These are phyloP conservation scores for Galleria mellonella DNA, from an alignment of 1,140 invertebrate genomes.

Conservation along the genomic window DNA sequence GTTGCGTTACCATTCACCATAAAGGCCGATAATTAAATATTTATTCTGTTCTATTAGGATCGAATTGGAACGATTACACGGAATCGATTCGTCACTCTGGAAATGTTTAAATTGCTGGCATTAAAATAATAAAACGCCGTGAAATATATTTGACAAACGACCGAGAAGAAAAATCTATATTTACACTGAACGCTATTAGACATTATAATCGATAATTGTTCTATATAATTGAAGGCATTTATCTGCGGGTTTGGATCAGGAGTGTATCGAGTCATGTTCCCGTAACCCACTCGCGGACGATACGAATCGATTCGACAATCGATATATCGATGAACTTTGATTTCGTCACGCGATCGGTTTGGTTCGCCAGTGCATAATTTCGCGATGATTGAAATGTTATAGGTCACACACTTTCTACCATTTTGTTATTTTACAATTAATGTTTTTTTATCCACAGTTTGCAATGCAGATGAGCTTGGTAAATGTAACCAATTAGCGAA, in stretches of 20 bases:
- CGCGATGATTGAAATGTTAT: no score
- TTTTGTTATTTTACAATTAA: no score
- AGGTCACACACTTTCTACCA: no score
- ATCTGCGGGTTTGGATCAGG: constrained; percentile 30
- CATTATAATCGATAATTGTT: constrained; percentile 54
- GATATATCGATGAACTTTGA: constrained; percentile 7
- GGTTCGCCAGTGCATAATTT: background rate
- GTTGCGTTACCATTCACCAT: constrained; percentile 63
- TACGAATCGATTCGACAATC: constrained; percentile 33
- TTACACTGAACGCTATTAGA: constrained; percentile 29
- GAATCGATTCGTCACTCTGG: constrained; percentile 59
- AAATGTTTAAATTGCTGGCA: constrained; percentile 50
- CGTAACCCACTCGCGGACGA: constrained; percentile 38
- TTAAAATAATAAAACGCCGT: constrained; percentile 50
- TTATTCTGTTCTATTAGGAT: constrained; percentile 61
- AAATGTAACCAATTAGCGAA: no score
- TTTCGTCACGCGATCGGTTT: constrained; percentile 21
- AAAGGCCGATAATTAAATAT: constrained; percentile 65
- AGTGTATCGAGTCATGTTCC: constrained; percentile 28
- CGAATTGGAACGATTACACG: constrained; percentile 42
- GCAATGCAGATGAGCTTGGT: no score
- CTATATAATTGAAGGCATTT: constrained; percentile 36
- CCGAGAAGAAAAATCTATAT: constrained; percentile 45
- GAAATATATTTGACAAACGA: constrained; percentile 60
- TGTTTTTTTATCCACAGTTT: no score